Conservation (phyloP, 2,888 invertebrate genomes). For the Odontocerum albicorne region DNA sequence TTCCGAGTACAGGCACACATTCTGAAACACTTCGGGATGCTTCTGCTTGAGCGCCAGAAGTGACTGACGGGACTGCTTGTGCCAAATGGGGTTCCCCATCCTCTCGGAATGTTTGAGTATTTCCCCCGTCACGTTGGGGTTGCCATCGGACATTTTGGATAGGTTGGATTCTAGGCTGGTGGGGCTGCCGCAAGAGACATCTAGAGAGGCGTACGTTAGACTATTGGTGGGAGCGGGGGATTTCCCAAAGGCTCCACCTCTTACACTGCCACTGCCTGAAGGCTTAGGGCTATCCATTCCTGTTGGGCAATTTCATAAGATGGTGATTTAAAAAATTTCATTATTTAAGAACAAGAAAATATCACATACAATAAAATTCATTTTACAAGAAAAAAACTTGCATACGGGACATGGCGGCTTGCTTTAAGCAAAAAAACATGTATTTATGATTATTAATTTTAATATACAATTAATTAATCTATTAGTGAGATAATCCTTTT, state of each 20-base stretch:
- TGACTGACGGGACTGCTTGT: slow-evolving; percentile 79
- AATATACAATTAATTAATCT: too few relatives aligned
- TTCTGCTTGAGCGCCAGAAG: slow-evolving; percentile 75
- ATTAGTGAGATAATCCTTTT: too few relatives aligned
- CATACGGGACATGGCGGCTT: too few relatives aligned
- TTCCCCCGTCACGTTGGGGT: slow-evolving; percentile 29
- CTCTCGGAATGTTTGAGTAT: slow-evolving; percentile 73
- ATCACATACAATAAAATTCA: too few relatives aligned
- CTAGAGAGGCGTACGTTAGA: slow-evolving; percentile 31
- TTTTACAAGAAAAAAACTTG: too few relatives aligned
- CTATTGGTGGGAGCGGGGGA: slow-evolving; percentile 29
- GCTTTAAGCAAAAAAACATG: too few relatives aligned
- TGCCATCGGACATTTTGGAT: slow-evolving; percentile 31
- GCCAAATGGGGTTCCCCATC: slow-evolving; percentile 77
- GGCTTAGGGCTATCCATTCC: slow-evolving; percentile 37
- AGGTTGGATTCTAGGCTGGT: slow-evolving; percentile 35
- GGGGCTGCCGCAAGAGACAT: slow-evolving; percentile 34
- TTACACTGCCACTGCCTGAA: slow-evolving; percentile 38
- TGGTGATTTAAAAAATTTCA: too few relatives aligned
- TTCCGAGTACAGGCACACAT: slow-evolving; percentile 91
- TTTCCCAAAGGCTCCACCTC: slow-evolving; percentile 21
- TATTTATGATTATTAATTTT: too few relatives aligned
- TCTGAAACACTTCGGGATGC: slow-evolving; percentile 74
- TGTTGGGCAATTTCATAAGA: too few relatives aligned
- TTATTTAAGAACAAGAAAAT: too few relatives aligned